Percentiles rank a stretch among this genome's conserved stretches.
Conservation (phyloP, 2,888 invertebrate species). For the Hermaeophaga mercurialis region DNA sequence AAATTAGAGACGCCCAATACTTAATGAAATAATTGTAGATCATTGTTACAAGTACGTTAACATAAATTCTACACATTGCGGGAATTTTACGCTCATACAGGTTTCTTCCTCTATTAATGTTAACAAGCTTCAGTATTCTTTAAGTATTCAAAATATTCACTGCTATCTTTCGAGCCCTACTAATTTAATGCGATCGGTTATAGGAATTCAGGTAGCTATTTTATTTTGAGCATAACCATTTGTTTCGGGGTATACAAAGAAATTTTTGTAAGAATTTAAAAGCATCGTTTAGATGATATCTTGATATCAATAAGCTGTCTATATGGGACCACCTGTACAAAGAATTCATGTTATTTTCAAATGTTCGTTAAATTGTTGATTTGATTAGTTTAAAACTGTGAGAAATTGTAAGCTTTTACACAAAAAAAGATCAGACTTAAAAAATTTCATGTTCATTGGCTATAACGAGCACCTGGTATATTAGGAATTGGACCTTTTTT, state of each 20-base stretch:
- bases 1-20: too few species aligned
- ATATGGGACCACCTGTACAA: slow-evolving; percentile 29
- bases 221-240: slow-evolving; percentile 22
- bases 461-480: slow-evolving; percentile 21
- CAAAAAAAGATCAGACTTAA: background rate
- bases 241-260: slow-evolving; percentile 30
- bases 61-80: background rate
- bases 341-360: slow-evolving; percentile 28
- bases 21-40: too few species aligned
- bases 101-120: background rate
- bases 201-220: slow-evolving; percentile 31
- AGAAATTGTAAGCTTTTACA: slow-evolving; percentile 6
- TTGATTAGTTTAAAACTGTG: slow-evolving; percentile 4
- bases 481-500: slow-evolving; percentile 6
- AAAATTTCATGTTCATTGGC: slow-evolving; percentile 5
- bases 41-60: background rate
- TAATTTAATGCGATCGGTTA: slow-evolving; percentile 17
- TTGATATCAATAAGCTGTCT: slow-evolving; percentile 30
- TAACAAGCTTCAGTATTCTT: background rate
- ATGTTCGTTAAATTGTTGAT: slow-evolving; percentile 15
- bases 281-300: slow-evolving; percentile 34
- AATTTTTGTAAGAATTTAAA: slow-evolving; percentile 27
- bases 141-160: slow-evolving; percentile 16
- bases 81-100: background rate
- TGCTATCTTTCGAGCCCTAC: slow-evolving; percentile 12